phyloP scores from a whole-genome alignment of 2,113 vertebrate species.

The Picathartes gymnocephalus region DNA sequence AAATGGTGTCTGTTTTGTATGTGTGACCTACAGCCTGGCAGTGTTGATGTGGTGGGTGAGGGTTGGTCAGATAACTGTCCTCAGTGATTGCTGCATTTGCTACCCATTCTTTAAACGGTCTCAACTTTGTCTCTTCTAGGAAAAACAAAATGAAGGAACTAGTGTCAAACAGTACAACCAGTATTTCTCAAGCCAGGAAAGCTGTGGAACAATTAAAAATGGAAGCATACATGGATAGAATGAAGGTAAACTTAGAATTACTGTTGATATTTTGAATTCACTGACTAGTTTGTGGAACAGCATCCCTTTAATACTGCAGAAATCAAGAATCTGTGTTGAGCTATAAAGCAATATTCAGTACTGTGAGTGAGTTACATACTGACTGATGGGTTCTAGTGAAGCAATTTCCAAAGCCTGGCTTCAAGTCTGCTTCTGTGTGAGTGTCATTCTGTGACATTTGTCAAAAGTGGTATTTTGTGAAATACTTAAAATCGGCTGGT shows the following conservation, averaged over 20 bases:
- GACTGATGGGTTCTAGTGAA: not conserved
- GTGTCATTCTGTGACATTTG: not conserved
- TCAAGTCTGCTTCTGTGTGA: not conserved
- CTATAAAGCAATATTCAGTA: not conserved
- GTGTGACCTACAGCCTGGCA: not conserved
- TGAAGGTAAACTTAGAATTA: conserved; percentile 81
- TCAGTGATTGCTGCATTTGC: not conserved
- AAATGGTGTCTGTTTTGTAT: not conserved
- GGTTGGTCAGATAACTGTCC: not conserved
- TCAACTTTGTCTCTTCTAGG: conserved; percentile 54
- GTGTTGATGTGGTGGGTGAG: not conserved
- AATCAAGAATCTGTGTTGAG: not conserved
- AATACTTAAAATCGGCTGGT: not conserved
- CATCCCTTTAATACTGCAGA: not conserved
- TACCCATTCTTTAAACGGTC: not conserved
- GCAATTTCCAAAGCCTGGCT: not conserved
- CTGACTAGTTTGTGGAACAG: not conserved
- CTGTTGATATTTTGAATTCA: not conserved
- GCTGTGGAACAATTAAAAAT: conserved; percentile 98
- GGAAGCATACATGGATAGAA: conserved; percentile 97
- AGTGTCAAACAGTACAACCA: conserved; percentile 90
- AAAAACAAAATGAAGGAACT: conserved; percentile 85
- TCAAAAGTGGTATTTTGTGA: not conserved
- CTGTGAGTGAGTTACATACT: not conserved
- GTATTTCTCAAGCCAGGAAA: conserved; percentile 95